These are phyloP conservation scores for Meriones psammophilus DNA, from an alignment of 2,797 vertebrate genomes.

Conservation along the genomic window DNA sequence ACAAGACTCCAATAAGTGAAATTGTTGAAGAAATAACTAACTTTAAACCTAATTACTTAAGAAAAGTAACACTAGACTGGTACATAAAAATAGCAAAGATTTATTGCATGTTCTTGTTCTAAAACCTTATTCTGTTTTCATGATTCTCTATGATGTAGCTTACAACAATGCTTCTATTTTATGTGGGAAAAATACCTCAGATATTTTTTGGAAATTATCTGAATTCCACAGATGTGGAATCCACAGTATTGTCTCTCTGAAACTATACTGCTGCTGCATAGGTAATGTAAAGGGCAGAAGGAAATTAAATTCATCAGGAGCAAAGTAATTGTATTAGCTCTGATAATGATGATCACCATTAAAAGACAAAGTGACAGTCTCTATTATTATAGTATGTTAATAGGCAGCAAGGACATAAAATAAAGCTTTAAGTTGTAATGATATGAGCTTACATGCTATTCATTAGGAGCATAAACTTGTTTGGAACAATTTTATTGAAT, in stretches of 20 bases:
- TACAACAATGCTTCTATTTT: constrained; percentile 1
- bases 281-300: not conserved
- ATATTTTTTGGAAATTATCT: not conserved
- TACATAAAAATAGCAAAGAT: not conserved
- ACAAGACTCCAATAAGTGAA: not conserved
- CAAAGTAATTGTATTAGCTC: not conserved
- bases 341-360: not conserved
- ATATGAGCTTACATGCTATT: not conserved
- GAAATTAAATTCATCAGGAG: not conserved
- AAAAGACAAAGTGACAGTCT: not conserved
- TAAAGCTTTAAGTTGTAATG: not conserved
- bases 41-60: not conserved
- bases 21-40: not conserved
- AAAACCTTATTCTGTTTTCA: not conserved
- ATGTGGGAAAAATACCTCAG: not conserved
- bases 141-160: not conserved
- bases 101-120: not conserved
- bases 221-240: not conserved
- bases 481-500: not conserved
- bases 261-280: not conserved
- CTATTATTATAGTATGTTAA: not conserved
- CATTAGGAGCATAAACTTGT: not conserved
- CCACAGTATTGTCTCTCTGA: not conserved
- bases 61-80: not conserved
- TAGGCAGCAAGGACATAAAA: not conserved